Conservation (phyloP, 2,888 invertebrate species). For the Cryptus armator region DNA sequence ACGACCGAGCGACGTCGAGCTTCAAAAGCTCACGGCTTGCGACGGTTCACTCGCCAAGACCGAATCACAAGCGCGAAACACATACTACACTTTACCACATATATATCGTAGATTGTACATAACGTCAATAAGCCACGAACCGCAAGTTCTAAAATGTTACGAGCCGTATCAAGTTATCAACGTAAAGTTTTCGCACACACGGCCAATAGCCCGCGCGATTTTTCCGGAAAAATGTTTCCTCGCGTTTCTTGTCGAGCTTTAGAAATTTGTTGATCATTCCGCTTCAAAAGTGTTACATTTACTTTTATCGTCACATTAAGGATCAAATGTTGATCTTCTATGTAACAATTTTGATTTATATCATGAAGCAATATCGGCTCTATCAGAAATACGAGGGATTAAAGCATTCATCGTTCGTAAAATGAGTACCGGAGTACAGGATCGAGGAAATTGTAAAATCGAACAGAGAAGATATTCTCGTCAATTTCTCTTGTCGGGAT, state of each 20-base stretch:
- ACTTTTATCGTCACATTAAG: too few relatives aligned
- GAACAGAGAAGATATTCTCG: background rate
- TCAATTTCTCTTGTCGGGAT: background rate
- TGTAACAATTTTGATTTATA: too few relatives aligned
- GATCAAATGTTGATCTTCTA: too few relatives aligned
- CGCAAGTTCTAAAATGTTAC: constrained; percentile 41
- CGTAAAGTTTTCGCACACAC: background rate
- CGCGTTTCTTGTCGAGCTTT: background rate
- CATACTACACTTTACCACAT: constrained; percentile 4
- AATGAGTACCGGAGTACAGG: too few relatives aligned
- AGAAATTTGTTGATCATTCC: background rate
- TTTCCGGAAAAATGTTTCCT: constrained; percentile 18
- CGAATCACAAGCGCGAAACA: constrained; percentile 33
- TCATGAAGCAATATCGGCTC: too few relatives aligned
- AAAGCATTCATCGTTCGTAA: too few relatives aligned
- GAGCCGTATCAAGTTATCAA: constrained; percentile 24
- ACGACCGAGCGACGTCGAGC: constrained; percentile 37
- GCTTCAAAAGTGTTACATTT: too few relatives aligned
- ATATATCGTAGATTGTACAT: background rate
- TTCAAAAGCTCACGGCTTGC: constrained; percentile 54
- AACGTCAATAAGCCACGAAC: constrained; percentile 42
- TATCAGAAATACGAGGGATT: too few relatives aligned
- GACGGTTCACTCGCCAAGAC: constrained; percentile 36
- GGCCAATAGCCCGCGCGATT: background rate
- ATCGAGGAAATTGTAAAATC: too few relatives aligned